Evolutionary conservation across 2,888 invertebrate genomes (phyloP).

Genomic region (Cheilosia scutellata): DNA sequence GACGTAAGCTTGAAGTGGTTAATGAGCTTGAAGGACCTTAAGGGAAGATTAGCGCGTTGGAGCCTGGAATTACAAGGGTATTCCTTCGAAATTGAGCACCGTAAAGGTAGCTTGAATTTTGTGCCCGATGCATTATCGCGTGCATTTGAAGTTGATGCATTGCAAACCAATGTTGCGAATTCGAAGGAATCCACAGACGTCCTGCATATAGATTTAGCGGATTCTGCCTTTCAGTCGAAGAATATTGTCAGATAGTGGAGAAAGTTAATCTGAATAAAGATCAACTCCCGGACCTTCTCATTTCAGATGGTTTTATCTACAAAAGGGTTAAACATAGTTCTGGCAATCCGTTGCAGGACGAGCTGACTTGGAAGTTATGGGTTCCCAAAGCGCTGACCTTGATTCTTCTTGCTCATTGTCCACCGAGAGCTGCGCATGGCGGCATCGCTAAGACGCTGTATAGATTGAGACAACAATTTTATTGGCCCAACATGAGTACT

Average conservation of each 20-base stretch:
- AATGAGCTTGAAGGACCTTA: slow-evolving; percentile 4
- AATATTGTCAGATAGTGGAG: too few relatives aligned
- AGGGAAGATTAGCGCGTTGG: slow-evolving; percentile 12
- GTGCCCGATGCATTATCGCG: not conserved
- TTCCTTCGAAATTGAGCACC: slow-evolving; percentile 8
- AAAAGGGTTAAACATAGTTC: too few relatives aligned
- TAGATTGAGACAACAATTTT: not conserved
- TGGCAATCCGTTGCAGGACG: not conserved
- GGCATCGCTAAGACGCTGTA: not conserved
- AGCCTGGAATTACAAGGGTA: slow-evolving; percentile 1
- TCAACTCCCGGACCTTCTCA: too few relatives aligned
- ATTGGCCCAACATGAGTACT: slow-evolving; percentile 9
- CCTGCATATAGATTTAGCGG: not conserved
- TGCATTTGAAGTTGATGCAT: too few relatives aligned
- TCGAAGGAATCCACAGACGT: too few relatives aligned
- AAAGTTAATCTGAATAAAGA: too few relatives aligned
- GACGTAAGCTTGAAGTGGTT: slow-evolving; percentile 2
- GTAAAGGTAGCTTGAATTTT: not conserved
- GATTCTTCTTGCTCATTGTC: not conserved
- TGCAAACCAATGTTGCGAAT: too few relatives aligned
- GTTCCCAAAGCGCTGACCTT: not conserved
- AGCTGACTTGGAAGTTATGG: not conserved
- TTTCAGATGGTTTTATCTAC: too few relatives aligned
- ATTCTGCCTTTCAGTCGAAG: not conserved
- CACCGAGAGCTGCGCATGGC: not conserved